These are phyloP conservation scores for Drosophila meridionalis DNA, from an alignment of 2,888 invertebrate genomes.

Conservation along the genomic window DNA sequence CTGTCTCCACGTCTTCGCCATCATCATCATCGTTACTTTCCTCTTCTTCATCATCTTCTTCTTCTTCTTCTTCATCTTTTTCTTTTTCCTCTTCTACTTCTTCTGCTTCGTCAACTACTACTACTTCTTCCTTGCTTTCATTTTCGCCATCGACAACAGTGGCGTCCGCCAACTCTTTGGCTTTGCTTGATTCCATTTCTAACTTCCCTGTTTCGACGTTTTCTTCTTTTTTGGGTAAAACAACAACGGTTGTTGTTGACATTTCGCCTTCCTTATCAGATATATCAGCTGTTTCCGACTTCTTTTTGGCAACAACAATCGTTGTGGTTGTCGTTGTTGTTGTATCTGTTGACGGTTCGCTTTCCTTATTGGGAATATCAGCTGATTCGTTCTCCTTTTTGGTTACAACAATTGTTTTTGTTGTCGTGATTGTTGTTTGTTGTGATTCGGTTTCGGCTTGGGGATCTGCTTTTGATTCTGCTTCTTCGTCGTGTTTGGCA, in stretches of 20 bases:
- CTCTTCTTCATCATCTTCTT: background rate
- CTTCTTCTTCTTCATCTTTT: background rate
- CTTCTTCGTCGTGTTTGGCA: too few species aligned
- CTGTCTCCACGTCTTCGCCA: background rate
- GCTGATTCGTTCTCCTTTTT: background rate
- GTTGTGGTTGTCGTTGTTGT: background rate
- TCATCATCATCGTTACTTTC: background rate
- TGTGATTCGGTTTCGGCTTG: background rate
- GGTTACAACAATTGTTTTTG: background rate
- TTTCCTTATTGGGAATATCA: background rate
- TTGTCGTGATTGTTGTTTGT: background rate
- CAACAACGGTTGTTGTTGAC: background rate
- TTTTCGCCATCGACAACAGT: background rate
- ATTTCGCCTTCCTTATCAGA: background rate
- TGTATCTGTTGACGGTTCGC: background rate
- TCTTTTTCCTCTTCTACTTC: background rate
- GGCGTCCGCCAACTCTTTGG: background rate
- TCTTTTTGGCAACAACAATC: background rate
- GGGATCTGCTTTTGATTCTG: too few species aligned
- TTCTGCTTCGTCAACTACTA: background rate
- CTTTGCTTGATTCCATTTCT: background rate
- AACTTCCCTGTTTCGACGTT: background rate
- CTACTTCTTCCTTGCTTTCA: background rate
- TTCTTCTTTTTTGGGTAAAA: background rate
- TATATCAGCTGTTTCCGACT: background rate